These are phyloP conservation scores for Poeciliopsis gracilis DNA, from an alignment of 2,797 vertebrate species.

Conservation along the genomic window DNA sequence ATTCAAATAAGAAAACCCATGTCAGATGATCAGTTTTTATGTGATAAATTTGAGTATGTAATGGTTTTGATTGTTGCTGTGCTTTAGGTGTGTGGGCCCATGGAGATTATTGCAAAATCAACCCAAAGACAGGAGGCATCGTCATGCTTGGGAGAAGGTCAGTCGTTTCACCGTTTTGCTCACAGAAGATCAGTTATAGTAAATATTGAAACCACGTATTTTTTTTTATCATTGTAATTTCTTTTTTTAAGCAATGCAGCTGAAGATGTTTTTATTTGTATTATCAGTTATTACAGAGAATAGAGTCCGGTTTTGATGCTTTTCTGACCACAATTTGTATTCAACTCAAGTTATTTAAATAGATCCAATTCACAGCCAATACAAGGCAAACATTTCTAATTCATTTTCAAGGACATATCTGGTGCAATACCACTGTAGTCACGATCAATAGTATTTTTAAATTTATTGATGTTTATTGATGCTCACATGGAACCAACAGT, in stretches of 20 bases:
- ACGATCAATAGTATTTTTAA: background rate
- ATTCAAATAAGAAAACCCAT: background rate
- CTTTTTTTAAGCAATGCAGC: background rate
- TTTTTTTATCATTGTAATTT: background rate
- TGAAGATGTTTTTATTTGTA: background rate
- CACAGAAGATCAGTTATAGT: accelerated
- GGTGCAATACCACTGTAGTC: background rate
- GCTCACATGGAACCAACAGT: background rate
- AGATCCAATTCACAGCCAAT: background rate
- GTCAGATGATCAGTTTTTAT: background rate
- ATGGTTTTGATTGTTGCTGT: background rate
- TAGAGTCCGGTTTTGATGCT: background rate
- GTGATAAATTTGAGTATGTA: background rate
- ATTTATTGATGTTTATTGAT: background rate
- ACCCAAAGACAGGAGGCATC: constrained; percentile 92
- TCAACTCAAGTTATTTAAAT: background rate
- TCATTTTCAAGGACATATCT: background rate
- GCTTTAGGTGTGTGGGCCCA: constrained; percentile 91
- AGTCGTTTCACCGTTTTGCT: constrained; percentile 19
- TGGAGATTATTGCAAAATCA: constrained; percentile 96
- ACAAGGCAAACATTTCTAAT: background rate
- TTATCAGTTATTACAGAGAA: background rate
- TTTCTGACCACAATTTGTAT: background rate
- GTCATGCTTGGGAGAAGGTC: constrained; percentile 96
- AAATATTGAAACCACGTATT: background rate